Evolutionary conservation across 2,888 invertebrate genomes (phyloP), one percentile per base, ranked within the genome.

Genomic region (Acanthopleura granulata): DNA sequence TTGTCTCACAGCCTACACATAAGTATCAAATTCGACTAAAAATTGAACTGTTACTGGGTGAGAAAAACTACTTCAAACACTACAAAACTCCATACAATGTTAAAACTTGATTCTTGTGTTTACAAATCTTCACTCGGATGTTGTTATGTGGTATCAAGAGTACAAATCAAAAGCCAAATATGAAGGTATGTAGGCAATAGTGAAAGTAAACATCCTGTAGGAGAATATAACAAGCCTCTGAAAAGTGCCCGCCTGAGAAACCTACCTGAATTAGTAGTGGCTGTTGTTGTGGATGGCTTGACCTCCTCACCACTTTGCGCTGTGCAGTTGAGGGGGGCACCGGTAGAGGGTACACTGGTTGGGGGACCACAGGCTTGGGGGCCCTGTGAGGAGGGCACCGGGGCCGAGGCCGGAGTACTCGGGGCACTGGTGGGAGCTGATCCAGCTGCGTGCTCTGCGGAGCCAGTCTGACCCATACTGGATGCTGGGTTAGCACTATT

Each of bases 261-360:
- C 72, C 15, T 72, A 75, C 75, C 75, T 75, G 73, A 62, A 73
- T 70, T 73, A 30, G 75, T 62, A 69, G 62, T 75, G 30, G 75
- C 70, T 62, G 73, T 73, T 49, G 75, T 72, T 49, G 75, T 73
- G 30, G 72, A 50, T 61, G 75, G 71, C 27, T 71, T 40, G 18
- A 71, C 71, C 29, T 71, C 50, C 14, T 71, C 71, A 16, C 22
- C 71, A 40, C 15, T n/a, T 18, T 15, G 16, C 16, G 50, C 22
- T 18, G 71, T 49, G 49, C 50, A 49, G 49, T 71, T 71, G 40
- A 49, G 15, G 50, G 71, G n/a, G 1, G 50, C 71, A 29, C 27
- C 6, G 30, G 40, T 40, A 49, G 71, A 40, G n/a, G 71, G 71
- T 18, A 71, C 71, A 71, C n/a, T 71, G 71, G 71, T 49, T 18